Percentiles rank a stretch among this genome's conserved stretches.
These are phyloP conservation scores for Pteropus rufus DNA, from an alignment of 2,797 vertebrate species.

Conservation along the genomic window DNA sequence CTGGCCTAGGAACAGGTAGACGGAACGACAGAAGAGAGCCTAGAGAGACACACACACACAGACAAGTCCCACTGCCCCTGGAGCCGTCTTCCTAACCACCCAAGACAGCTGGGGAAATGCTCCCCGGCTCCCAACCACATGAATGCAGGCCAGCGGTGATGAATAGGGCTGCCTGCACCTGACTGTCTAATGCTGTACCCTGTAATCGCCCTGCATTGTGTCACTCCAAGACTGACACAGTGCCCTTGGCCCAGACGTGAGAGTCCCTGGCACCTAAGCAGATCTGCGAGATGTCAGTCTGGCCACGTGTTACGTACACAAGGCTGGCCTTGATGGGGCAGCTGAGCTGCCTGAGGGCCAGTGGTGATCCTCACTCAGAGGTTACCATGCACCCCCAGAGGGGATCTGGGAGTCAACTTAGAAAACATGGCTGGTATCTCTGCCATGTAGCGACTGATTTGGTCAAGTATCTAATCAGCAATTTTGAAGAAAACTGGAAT, in stretches of 20 bases:
- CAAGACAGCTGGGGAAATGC: neutral
- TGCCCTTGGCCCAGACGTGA: neutral
- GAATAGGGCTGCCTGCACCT: neutral
- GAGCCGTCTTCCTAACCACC: neutral
- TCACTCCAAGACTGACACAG: neutral
- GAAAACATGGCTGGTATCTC: neutral
- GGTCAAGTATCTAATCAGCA: neutral
- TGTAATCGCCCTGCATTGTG: rapidly evolving
- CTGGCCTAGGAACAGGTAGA: neutral
- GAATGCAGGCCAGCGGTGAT: neutral
- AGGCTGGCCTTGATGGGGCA: neutral
- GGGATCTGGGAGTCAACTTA: neutral
- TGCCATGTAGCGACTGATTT: neutral
- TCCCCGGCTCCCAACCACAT: rapidly evolving
- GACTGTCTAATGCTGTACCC: neutral
- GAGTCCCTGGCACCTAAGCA: neutral
- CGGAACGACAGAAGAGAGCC: neutral
- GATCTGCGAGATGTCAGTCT: neutral
- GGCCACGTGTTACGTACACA: rapidly evolving
- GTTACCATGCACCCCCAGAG: neutral
- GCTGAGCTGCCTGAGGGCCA: neutral
- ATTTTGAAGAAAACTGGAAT: neutral
- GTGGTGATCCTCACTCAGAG: neutral
- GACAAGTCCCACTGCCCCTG: neutral
- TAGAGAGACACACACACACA: too few relatives aligned